These are phyloP conservation scores for Hydrozoanthus tunicans DNA, from an alignment of 64 coral and sea anemone genomes.

Conservation along the genomic window DNA sequence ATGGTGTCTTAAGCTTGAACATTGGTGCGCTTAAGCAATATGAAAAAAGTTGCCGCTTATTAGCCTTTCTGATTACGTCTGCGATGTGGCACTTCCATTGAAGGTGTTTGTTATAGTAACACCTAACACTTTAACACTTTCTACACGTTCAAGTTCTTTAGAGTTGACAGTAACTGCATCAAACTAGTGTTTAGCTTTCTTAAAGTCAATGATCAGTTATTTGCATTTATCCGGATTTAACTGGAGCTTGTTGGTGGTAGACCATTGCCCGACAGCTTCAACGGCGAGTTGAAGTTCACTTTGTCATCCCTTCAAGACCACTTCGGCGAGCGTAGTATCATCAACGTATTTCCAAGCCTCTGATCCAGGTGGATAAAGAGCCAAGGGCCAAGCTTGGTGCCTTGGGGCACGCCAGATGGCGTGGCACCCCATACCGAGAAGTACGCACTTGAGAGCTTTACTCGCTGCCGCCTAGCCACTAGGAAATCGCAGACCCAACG, in stretches of 20 bases:
- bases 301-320: background rate
- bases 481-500: too few relatives aligned
- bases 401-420: background rate
- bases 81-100: too few relatives aligned
- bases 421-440: background rate
- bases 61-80: too few relatives aligned
- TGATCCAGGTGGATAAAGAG: background rate
- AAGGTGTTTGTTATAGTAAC: too few relatives aligned
- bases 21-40: too few relatives aligned
- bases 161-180: too few relatives aligned
- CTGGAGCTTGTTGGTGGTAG: slow-evolving; percentile 2
- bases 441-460: background rate
- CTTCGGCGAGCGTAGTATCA: background rate
- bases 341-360: slow-evolving; percentile 2
- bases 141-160: too few relatives aligned
- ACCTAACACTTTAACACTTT: too few relatives aligned
- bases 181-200: background rate
- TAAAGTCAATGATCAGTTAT: slow-evolving; percentile 18
- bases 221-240: slow-evolving; percentile 24
- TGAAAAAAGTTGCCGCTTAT: too few relatives aligned
- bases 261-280: background rate
- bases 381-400: slow-evolving; percentile 36
- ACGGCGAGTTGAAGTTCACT: background rate
- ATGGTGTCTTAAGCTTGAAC: too few relatives aligned
- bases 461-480: too few relatives aligned